Percentiles rank a stretch among this genome's conserved stretches.
These are phyloP conservation scores for Eristalis intricaria DNA, from an alignment of 2,888 invertebrate genomes.

Conservation along the genomic window DNA sequence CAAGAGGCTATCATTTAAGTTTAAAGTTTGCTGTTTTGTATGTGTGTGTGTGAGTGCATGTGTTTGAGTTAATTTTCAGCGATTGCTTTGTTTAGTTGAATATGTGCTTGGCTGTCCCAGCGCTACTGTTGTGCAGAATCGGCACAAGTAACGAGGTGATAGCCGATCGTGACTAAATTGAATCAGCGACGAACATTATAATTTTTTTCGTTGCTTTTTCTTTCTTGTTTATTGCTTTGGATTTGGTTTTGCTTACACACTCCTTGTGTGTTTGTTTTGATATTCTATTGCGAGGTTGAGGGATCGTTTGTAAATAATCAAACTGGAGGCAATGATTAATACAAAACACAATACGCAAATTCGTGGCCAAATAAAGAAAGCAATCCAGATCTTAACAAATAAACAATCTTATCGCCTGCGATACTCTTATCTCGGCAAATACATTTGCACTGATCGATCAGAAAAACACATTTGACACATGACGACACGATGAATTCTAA, in stretches of 20 bases:
- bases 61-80: neutral
- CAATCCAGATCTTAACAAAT: no score
- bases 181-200: constrained; percentile 35
- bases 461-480: no score
- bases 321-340: neutral
- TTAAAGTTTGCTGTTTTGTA: neutral
- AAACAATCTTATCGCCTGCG: no score
- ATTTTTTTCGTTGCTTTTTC: neutral
- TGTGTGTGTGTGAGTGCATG: neutral
- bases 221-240: neutral
- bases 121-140: neutral
- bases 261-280: neutral
- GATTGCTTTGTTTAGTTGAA: neutral
- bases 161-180: constrained; percentile 33
- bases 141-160: constrained; percentile 18
- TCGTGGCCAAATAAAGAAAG: neutral
- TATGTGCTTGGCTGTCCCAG: neutral
- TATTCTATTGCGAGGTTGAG: neutral
- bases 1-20: neutral
- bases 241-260: neutral
- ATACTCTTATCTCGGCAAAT: no score
- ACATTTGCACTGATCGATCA: no score
- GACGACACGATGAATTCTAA: no score
- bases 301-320: constrained; percentile 15
- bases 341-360: neutral